A percentile compares a stretch with the other conserved stretches of the same genome.
Conservation (phyloP, 2,888 invertebrate species). For the Melikaiella ostensackeni region DNA sequence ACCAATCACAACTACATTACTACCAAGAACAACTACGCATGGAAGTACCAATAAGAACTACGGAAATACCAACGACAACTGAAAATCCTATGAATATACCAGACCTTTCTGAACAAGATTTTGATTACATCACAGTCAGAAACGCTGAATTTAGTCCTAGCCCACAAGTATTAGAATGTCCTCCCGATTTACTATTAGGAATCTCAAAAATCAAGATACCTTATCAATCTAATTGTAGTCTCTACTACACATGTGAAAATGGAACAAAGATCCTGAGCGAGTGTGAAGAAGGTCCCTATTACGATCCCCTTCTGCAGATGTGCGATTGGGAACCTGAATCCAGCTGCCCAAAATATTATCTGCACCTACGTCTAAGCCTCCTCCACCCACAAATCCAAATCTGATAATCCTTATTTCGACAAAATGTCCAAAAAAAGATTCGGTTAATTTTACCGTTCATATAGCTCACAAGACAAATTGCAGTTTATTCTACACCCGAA, state of each 20-base stretch:
- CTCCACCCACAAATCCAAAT: constrained; percentile 19
- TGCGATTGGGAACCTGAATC: constrained; percentile 48
- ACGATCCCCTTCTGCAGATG: constrained; percentile 45
- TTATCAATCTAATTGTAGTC: constrained; percentile 54
- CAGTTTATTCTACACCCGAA: constrained; percentile 45
- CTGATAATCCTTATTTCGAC: not conserved
- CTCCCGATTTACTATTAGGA: constrained; percentile 18
- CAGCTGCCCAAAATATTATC: not conserved
- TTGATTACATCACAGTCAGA: not conserved
- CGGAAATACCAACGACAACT: not conserved
- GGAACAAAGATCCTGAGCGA: constrained; percentile 45
- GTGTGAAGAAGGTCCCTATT: constrained; percentile 55
- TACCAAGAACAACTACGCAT: no score
- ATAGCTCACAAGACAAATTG: constrained; percentile 59
- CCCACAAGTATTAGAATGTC: constrained; percentile 45
- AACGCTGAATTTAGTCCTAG: not conserved
- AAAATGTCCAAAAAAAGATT: constrained; percentile 57
- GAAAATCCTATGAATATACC: not conserved
- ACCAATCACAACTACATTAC: no score
- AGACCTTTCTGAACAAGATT: not conserved
- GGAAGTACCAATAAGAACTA: not conserved
- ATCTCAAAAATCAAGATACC: constrained; percentile 42
- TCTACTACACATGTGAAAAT: constrained; percentile 57
- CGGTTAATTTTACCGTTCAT: constrained; percentile 50
- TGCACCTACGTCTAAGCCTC: not conserved